A percentile compares a stretch with the other conserved stretches of the same genome.
These are phyloP conservation scores for Chrysolina americana DNA, from an alignment of 2,888 invertebrate genomes.

Conservation along the genomic window DNA sequence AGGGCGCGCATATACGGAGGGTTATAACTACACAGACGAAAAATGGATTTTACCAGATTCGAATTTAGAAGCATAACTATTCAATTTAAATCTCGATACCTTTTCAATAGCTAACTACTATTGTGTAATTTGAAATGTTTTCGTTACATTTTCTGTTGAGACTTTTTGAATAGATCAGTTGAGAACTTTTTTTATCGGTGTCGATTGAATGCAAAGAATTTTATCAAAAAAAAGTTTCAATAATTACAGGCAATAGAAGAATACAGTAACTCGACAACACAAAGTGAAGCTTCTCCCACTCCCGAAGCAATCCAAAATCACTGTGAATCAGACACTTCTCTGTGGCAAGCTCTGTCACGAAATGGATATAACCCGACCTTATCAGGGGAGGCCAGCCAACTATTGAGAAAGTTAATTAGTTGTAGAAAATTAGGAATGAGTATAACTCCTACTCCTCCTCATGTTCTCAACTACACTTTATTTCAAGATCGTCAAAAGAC, in stretches of 20 bases:
- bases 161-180: too few species aligned
- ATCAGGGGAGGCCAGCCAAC: conserved; percentile 82
- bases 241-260: conserved; percentile 64
- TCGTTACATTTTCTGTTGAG: too few species aligned
- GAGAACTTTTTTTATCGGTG: too few species aligned
- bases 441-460: conserved; percentile 72
- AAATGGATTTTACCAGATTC: too few species aligned
- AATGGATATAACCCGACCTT: conserved; percentile 71
- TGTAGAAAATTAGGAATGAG: conserved; percentile 81
- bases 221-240: not conserved
- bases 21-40: too few species aligned
- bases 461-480: conserved; percentile 56
- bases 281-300: conserved; percentile 65
- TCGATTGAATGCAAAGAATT: too few species aligned
- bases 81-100: too few species aligned
- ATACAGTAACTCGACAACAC: conserved; percentile 65
- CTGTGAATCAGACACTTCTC: conserved; percentile 66
- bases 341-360: conserved; percentile 75
- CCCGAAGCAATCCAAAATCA: conserved; percentile 65
- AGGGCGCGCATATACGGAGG: too few species aligned
- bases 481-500: conserved; percentile 39
- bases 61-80: too few species aligned
- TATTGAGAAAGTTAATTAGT: conserved; percentile 83
- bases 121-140: too few species aligned
- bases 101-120: too few species aligned